phyloP scores from a whole-genome alignment of 2,888 invertebrate species.

The Polydrusus tereticollis region DNA sequence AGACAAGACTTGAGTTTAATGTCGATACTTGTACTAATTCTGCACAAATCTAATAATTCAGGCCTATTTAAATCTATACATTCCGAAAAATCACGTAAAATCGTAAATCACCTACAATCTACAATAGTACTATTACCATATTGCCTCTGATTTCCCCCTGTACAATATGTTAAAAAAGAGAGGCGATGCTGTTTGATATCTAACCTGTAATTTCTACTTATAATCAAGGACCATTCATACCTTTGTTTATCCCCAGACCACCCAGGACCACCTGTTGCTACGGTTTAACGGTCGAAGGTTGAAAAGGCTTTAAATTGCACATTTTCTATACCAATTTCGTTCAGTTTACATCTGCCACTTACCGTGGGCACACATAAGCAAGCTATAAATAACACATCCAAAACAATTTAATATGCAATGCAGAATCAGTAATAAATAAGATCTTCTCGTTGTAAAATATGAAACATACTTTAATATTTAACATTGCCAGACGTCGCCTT shows the following conservation, averaged over 20 bases:
- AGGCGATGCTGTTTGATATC: too few relatives aligned
- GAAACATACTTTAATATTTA: conserved; percentile 34
- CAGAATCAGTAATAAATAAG: conserved; percentile 19
- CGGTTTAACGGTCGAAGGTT: background rate
- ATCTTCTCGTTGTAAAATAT: conserved; percentile 22
- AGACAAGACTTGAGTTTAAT: too few relatives aligned
- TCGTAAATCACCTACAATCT: too few relatives aligned
- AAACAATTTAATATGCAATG: conserved; percentile 17
- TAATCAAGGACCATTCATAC: background rate
- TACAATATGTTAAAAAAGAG: conserved; percentile 66
- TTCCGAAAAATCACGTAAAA: too few relatives aligned
- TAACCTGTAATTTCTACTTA: background rate
- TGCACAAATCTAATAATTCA: too few relatives aligned
- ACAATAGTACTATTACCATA: too few relatives aligned
- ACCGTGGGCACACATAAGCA: background rate
- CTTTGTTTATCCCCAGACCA: background rate
- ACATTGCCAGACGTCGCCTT: conserved; percentile 20
- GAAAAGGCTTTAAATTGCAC: background rate
- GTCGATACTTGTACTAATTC: too few relatives aligned
- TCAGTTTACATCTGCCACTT: conserved; percentile 3
- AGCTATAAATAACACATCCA: conserved; percentile 21
- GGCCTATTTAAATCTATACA: too few relatives aligned
- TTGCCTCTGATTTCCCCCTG: too few relatives aligned
- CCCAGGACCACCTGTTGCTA: background rate
- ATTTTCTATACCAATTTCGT: background rate